A percentile compares a stretch with the other conserved stretches of the same genome.
These are phyloP conservation scores for Butorides virescens DNA, from an alignment of 2,113 vertebrate genomes.

Conservation along the genomic window DNA sequence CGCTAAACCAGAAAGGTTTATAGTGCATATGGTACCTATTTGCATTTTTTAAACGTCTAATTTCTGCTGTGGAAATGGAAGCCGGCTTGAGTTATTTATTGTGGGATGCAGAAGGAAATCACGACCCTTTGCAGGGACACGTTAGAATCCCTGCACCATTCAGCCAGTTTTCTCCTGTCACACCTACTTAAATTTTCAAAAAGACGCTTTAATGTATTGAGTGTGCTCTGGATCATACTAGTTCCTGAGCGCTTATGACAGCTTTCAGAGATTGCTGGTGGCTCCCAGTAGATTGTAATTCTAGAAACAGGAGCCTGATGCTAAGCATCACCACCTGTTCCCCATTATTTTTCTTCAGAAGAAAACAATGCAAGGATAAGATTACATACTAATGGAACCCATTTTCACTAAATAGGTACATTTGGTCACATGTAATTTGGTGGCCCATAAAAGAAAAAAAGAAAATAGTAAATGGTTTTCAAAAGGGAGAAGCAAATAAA, in stretches of 20 bases:
- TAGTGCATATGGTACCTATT: conserved; percentile 54
- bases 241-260: conserved; percentile 66
- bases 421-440: conserved; percentile 75
- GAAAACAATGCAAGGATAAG: conserved; percentile 75
- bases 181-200: conserved; percentile 71
- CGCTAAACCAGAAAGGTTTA: conserved; percentile 38
- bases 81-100: conserved; percentile 67
- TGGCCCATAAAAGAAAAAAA: conserved; percentile 62
- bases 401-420: conserved; percentile 75
- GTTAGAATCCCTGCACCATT: conserved; percentile 33
- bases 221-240: conserved; percentile 61
- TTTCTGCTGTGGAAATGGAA: conserved; percentile 57
- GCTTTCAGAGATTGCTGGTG: conserved; percentile 66
- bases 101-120: conserved; percentile 62
- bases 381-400: conserved; percentile 72
- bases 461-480: conserved; percentile 43
- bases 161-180: conserved; percentile 60
- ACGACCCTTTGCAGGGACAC: conserved; percentile 26
- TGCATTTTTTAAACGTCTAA: conserved; percentile 63
- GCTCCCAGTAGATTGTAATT: conserved; percentile 75
- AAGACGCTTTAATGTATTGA: conserved; percentile 65
- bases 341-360: conserved; percentile 72
- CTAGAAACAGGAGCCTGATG: conserved; percentile 77
- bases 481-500: conserved; percentile 55
- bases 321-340: conserved; percentile 73